Base-by-base conservation (phyloP, 2,888 invertebrate species). In the Pogonocherus hispidulus region DNA sequence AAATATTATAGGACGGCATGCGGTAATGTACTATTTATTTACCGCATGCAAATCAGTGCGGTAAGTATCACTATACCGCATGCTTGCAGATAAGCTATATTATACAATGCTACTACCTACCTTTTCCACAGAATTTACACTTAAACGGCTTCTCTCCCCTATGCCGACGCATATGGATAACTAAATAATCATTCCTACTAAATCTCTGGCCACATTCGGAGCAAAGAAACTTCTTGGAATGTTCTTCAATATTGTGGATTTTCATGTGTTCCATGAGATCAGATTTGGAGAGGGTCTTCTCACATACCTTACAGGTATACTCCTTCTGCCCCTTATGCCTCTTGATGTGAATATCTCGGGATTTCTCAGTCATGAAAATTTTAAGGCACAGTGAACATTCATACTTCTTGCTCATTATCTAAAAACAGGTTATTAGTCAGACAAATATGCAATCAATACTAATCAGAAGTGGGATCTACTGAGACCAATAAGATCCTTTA, bases 131-230 rank as follows among this genome's bases (percentile, higher is more conserved):
- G 79, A 84, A 90, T 77, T 87, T 87, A 75, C 89, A 90, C 78
- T 89, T 89, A 77, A 88, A 89, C 0, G 89, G 89, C 73, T 89
- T 90, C 73, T 89, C 89, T 3, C 89, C 89, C 20, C 88, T 86
- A 79, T 89, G 89, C 37, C 89, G 81, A 14, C 89, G 81, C 89
- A 89, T 89, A 71, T 90, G 89, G 19, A 87, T 87, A n/a, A 88
- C 86, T 55, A 90, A 81, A 82, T 89, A 89, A 80, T 89, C 89
- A 67, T 89, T 89, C 18, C 89, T 83, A 18, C 88, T 87, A 77
- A 90, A 90, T 63, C 89, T 76, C 69, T 89, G 87, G 0, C 89
- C 89, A 73, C 89, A 90, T 70, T 89, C 89, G 3, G 89, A 89
- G 75, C 89, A 89, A 19, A 89, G 82, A 76, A 87, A 89, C 60